A percentile compares a stretch with the other conserved stretches of the same genome.
Conservation (phyloP, 2,113 vertebrate genomes). For the Entelurus aequoreus region DNA sequence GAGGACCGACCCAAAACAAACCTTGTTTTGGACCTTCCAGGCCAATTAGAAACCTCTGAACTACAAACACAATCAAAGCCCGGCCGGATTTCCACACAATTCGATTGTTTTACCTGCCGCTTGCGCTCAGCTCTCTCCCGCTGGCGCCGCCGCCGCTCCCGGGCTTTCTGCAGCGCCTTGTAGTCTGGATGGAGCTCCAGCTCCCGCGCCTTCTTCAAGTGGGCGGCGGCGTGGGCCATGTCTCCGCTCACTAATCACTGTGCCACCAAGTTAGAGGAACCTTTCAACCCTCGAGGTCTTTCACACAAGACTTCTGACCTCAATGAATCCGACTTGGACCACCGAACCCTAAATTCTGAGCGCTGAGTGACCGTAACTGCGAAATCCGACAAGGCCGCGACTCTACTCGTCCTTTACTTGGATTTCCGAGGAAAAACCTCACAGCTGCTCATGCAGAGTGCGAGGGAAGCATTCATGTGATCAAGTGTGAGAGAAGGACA, state of each 20-base stretch:
- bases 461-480: slow-evolving; percentile 14
- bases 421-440: slow-evolving; percentile 1
- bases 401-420: background rate
- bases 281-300: background rate
- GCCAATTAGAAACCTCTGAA: too few species aligned
- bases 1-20: too few species aligned
- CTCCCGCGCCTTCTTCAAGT: slow-evolving; percentile 94
- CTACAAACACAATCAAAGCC: background rate
- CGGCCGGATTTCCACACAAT: background rate
- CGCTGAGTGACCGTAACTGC: background rate
- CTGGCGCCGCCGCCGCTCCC: slow-evolving; percentile 82
- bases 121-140: slow-evolving; percentile 82
- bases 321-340: slow-evolving; percentile 4
- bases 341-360: background rate
- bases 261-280: background rate
- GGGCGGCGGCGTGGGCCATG: slow-evolving; percentile 94
- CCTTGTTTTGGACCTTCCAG: too few species aligned
- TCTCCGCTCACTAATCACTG: background rate
- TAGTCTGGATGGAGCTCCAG: slow-evolving; percentile 75
- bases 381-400: slow-evolving; percentile 1
- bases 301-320: background rate
- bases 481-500: slow-evolving; percentile 14
- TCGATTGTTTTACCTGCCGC: slow-evolving; percentile 78
- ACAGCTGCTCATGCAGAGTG: background rate
- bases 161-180: slow-evolving; percentile 76